Evolutionary conservation across 2,797 vertebrate genomes (phyloP).

Genomic region (Helostoma temminkii): DNA sequence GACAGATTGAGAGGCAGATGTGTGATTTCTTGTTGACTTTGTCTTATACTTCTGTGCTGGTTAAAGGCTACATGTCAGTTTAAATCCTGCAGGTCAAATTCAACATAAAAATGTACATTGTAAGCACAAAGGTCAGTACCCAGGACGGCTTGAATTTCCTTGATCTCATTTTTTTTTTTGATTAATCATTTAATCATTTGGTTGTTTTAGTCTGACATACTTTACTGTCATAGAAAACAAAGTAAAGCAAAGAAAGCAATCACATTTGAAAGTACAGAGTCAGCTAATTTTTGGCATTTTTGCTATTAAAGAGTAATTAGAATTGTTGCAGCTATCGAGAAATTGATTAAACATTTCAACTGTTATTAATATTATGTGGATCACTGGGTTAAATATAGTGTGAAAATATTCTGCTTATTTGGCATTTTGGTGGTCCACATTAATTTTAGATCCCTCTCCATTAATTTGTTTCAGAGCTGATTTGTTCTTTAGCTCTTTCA

Average conservation of each 20-base stretch:
- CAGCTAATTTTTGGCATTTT: too few relatives aligned
- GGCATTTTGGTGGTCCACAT: neutral
- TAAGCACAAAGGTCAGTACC: conserved; percentile 2
- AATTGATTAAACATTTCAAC: neutral
- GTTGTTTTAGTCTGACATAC: too few relatives aligned
- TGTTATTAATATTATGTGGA: neutral
- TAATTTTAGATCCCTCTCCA: conserved; percentile 5
- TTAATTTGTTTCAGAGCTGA: conserved; percentile 6
- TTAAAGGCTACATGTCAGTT: conserved; percentile 7
- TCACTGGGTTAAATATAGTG: neutral
- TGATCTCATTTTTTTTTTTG: neutral
- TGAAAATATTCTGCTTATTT: neutral
- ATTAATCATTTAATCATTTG: too few relatives aligned
- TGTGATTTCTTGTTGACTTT: conserved; percentile 9
- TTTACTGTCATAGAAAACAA: too few relatives aligned
- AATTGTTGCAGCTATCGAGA: neutral
- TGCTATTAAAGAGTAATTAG: neutral
- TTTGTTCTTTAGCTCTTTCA: conserved; percentile 24
- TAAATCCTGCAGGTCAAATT: conserved; percentile 5
- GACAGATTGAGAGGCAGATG: conserved; percentile 12
- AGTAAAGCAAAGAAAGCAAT: too few relatives aligned
- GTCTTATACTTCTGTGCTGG: conserved; percentile 2
- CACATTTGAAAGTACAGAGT: too few relatives aligned
- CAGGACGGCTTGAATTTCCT: neutral
- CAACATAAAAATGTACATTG: conserved; percentile 2